A percentile compares a stretch with the other conserved stretches of the same genome.
Conservation (phyloP, 2,113 vertebrate species). For the Gulo gulo region DNA sequence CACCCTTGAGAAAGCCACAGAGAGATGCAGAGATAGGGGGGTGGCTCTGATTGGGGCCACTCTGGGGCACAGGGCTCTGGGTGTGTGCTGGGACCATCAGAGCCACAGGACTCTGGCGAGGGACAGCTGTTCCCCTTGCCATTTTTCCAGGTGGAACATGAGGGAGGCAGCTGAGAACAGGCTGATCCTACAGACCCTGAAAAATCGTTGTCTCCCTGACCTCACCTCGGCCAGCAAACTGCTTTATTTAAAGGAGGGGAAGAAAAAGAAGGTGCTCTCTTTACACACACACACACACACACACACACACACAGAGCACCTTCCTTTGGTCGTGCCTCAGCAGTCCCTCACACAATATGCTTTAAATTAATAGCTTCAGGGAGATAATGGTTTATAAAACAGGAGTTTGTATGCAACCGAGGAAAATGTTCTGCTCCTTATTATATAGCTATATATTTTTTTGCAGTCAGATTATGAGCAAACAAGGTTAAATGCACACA, state of each 20-base stretch:
- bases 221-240: background rate
- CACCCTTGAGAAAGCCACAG: background rate
- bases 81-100: rapidly evolving
- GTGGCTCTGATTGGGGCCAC: background rate
- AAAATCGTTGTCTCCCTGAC: background rate
- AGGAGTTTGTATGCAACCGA: conserved; percentile 64
- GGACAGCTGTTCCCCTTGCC: background rate
- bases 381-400: conserved; percentile 73
- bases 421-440: conserved; percentile 53
- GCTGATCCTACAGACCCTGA: too few relatives aligned
- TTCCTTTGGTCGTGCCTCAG: conserved; percentile 33
- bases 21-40: background rate
- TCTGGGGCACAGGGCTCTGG: background rate
- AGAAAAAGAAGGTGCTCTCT: background rate
- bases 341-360: conserved; percentile 61
- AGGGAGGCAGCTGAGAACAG: background rate
- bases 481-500: conserved; percentile 48
- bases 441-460: conserved; percentile 44
- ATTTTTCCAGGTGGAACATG: background rate
- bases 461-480: conserved; percentile 29
- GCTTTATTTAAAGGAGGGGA: background rate
- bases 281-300: background rate
- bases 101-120: rapidly evolving
- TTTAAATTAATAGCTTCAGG: conserved; percentile 73
- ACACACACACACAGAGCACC: conserved; percentile 19